Conservation (phyloP, 2,113 vertebrate species). For the Myotis yumanensis region DNA sequence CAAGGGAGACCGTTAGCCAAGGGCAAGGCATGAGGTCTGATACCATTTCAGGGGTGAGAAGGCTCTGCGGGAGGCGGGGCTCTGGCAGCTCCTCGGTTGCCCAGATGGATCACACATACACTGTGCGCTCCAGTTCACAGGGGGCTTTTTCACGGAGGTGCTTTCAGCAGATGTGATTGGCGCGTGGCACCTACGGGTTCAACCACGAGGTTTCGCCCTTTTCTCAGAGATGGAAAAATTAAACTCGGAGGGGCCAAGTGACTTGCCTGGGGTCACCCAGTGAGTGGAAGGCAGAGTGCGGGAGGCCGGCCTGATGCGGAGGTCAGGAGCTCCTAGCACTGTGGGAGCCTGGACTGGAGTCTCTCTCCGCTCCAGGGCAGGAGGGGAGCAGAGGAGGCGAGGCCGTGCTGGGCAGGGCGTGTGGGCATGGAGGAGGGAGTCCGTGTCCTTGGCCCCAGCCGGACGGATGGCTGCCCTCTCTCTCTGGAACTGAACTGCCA, state of each 20-base stretch:
- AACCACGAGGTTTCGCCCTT: neutral
- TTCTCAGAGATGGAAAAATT: neutral
- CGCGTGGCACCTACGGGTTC: neutral
- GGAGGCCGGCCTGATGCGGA: neutral
- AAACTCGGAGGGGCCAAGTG: neutral
- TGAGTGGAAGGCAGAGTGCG: neutral
- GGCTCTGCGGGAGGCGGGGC: neutral
- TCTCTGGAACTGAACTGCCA: neutral
- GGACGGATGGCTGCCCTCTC: neutral
- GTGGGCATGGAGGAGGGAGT: too few species aligned
- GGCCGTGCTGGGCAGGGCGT: rapidly evolving
- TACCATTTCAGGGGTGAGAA: neutral
- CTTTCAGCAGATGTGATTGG: neutral
- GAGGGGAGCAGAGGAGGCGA: neutral
- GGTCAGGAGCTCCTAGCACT: neutral
- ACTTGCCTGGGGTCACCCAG: neutral
- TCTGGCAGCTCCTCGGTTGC: neutral
- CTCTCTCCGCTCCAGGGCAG: neutral
- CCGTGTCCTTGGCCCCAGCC: rapidly evolving
- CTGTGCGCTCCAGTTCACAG: too few species aligned
- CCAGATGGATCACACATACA: rapidly evolving
- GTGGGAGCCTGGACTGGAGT: too few species aligned
- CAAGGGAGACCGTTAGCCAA: neutral
- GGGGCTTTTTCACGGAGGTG: neutral
- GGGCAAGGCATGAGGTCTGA: neutral